Base-by-base conservation (phyloP, 2,113 vertebrate genomes). In the Gyps fulvus region DNA sequence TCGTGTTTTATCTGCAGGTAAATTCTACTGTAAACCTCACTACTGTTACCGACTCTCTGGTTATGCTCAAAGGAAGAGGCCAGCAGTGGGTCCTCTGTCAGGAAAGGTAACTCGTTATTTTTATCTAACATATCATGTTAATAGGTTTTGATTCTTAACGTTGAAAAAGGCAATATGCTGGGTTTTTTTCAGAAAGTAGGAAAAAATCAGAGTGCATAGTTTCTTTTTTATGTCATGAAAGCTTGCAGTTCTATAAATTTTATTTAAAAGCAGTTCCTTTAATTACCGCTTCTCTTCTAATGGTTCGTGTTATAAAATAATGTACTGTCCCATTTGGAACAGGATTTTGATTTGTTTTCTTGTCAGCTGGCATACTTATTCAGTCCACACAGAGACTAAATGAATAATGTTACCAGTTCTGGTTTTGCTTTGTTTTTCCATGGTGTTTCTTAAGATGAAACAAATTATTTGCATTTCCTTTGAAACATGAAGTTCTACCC, bases 21-120 rank as follows among this genome's bases (percentile, higher is more conserved):
- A 99, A 97, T 99, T 99, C 98, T 99, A 99, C 98, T 99, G 99
- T 97, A 99, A 99, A 95, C 99, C 99, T 26, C 99, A 99, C 98
- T 99, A 99, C 98, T 99, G 99, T 92, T 99, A 99, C 84, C 98
- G 99, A 36, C 98, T 99, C 50, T 99, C 99, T 16, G 99, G 99
- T 80, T 99, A 99, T 70, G 98, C 99, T 32, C 99, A 99, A 95
- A 99, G 99, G 97, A 99, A 99, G 97, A 98, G 99, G 91, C 99
- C 99, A 4, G 99, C 99, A 45, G 96, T 98, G 93, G 98, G 98
- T 54, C 98, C 98, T 66, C 93, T 98, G 57, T 97, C 97, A 86
- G 96, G 97, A 93, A 99, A 99, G 99, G 99, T 99, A 98, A 98
- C 69, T 65, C 42, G 0, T 76, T 67, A 7, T 90, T 88, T 89